Percentiles rank a stretch among this genome's conserved stretches.
Evolutionary conservation across 2,113 vertebrate genomes (phyloP).

Genomic region (Riparia riparia): DNA sequence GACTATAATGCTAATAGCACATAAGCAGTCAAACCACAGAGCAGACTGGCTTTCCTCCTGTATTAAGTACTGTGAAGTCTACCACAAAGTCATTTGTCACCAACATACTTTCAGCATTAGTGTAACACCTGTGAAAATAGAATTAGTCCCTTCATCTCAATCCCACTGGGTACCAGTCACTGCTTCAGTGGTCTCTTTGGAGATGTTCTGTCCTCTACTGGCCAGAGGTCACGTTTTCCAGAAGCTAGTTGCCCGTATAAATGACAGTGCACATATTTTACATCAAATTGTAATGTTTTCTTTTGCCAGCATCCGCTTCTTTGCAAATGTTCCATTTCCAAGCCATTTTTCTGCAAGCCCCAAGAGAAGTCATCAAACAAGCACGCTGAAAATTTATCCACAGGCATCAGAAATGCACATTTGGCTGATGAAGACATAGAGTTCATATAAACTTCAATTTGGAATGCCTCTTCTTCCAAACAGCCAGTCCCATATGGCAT

Average conservation of each 20-base stretch:
- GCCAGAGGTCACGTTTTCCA: constrained; percentile 61
- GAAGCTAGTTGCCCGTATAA: constrained; percentile 63
- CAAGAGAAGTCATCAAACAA: constrained; percentile 47
- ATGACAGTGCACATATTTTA: constrained; percentile 62
- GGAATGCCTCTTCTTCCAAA: constrained; percentile 16
- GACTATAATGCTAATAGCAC: constrained; percentile 16
- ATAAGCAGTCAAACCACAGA: constrained; percentile 15
- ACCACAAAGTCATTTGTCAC: constrained; percentile 53
- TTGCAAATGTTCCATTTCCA: constrained; percentile 57
- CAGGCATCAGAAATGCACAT: constrained; percentile 44
- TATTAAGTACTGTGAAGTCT: constrained; percentile 24
- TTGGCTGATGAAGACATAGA: constrained; percentile 41
- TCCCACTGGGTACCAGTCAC: constrained; percentile 12
- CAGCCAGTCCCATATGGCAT: neutral
- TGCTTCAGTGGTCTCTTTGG: constrained; percentile 24
- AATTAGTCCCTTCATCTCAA: constrained; percentile 53
- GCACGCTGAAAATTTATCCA: constrained; percentile 43
- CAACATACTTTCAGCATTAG: neutral
- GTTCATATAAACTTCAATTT: constrained; percentile 16
- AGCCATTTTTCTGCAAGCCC: constrained; percentile 42
- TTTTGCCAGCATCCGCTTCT: constrained; percentile 34
- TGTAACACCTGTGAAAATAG: constrained; percentile 64
- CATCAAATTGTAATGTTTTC: constrained; percentile 48
- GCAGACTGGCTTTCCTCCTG: neutral
- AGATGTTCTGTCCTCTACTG: constrained; percentile 32